A percentile compares a stretch with the other conserved stretches of the same genome.
Conservation (phyloP, 1,140 invertebrate species). For the Drosophila neocordata region DNA sequence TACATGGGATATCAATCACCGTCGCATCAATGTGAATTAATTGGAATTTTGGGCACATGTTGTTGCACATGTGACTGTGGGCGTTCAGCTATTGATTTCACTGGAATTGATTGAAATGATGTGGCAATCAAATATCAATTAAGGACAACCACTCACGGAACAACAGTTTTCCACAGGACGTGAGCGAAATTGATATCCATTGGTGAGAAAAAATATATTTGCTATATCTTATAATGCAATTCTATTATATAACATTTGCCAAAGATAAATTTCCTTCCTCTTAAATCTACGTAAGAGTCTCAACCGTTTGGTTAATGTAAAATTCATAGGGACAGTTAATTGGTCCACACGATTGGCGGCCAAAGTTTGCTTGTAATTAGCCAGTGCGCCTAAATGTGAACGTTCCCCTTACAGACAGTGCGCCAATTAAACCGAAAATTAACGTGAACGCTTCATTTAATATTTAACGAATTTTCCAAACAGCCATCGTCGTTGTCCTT, state of each 20-base stretch:
- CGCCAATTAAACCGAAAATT: constrained; percentile 82
- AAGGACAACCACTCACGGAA: constrained; percentile 21
- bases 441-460: constrained; percentile 83
- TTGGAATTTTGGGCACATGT: constrained; percentile 71
- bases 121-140: constrained; percentile 78
- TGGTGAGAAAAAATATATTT: background rate
- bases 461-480: constrained; percentile 79
- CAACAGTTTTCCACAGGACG: background rate
- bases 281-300: background rate
- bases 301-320: constrained; percentile 8
- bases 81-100: constrained; percentile 16
- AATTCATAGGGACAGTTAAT: constrained; percentile 62
- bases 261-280: background rate
- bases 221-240: background rate
- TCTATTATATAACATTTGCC: background rate
- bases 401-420: constrained; percentile 33
- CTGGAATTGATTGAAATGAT: constrained; percentile 56
- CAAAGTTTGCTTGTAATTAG: constrained; percentile 79
- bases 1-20: constrained; percentile 71
- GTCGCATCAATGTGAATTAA: constrained; percentile 63
- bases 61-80: constrained; percentile 48
- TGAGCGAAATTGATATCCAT: constrained; percentile 34
- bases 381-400: constrained; percentile 58
- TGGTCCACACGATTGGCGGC: constrained; percentile 72
- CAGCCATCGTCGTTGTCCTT: constrained; percentile 15